phyloP scores from a whole-genome alignment of 2,797 vertebrate genomes.

The Sebastes glaucus region DNA sequence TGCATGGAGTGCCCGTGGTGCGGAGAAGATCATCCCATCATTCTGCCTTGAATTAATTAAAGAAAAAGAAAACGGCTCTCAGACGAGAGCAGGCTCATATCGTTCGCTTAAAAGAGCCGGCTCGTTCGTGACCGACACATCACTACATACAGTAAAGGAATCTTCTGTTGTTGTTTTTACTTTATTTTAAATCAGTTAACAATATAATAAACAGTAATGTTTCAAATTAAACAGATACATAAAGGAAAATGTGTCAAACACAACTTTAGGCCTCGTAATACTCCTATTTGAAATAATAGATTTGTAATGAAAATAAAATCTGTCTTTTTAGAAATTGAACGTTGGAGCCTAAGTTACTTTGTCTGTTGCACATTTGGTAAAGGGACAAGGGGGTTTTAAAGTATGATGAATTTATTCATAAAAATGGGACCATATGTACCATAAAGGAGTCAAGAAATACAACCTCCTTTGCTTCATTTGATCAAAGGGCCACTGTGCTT shows the following conservation, averaged over 20 bases:
- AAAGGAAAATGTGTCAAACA: not conserved
- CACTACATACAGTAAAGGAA: too few relatives aligned
- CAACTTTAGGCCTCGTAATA: not conserved
- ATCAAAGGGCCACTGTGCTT: not conserved
- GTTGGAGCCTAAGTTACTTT: not conserved
- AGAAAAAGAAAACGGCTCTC: too few relatives aligned
- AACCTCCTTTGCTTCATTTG: not conserved
- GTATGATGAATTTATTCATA: not conserved
- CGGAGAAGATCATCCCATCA: too few relatives aligned
- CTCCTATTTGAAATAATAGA: not conserved
- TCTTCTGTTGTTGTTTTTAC: too few relatives aligned
- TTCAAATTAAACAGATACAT: not conserved
- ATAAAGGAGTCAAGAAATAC: not conserved
- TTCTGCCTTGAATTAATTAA: too few relatives aligned
- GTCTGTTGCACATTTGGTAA: not conserved
- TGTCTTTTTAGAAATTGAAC: not conserved
- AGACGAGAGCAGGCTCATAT: too few relatives aligned
- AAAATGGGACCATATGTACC: not conserved
- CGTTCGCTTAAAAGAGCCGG: too few relatives aligned
- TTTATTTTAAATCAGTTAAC: not conserved
- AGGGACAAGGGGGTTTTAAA: not conserved
- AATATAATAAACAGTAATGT: not conserved
- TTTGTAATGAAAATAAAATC: not conserved
- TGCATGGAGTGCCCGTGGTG: too few relatives aligned
- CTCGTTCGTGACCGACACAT: too few relatives aligned